Evolutionary conservation across 2,113 vertebrate genomes (phyloP).

Genomic region (Stigmatopora nigra): DNA sequence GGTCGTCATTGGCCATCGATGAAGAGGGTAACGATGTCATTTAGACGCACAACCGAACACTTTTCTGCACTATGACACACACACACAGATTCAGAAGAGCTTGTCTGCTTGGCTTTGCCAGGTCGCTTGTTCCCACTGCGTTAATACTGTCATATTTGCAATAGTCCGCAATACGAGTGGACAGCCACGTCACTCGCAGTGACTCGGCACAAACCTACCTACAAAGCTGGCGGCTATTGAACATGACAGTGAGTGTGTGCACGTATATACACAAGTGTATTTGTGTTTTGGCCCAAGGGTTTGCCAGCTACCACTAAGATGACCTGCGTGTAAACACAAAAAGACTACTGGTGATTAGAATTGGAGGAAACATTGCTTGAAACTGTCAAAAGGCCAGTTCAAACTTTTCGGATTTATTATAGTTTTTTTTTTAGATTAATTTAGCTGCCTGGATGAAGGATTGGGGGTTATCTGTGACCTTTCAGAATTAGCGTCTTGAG

Average conservation of each 20-base stretch:
- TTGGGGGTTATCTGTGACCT: background rate
- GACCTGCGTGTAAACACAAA: conserved; percentile 1
- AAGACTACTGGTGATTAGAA: conserved; percentile 7
- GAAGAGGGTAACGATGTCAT: background rate
- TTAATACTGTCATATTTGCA: conserved; percentile 28
- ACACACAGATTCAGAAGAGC: conserved; percentile 4
- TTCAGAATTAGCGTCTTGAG: background rate
- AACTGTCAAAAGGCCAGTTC: conserved; percentile 23
- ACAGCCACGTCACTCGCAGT: conserved; percentile 28
- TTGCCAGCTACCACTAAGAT: background rate
- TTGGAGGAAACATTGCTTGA: conserved; percentile 7
- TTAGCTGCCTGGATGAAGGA: background rate
- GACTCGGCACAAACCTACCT: conserved; percentile 26
- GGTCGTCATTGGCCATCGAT: background rate
- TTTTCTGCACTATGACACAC: background rate
- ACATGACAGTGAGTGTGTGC: conserved; percentile 29
- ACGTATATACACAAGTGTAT: background rate
- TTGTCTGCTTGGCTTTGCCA: conserved; percentile 24
- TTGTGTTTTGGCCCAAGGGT: background rate
- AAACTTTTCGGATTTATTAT: conserved; percentile 21
- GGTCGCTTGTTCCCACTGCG: background rate
- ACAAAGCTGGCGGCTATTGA: conserved; percentile 29
- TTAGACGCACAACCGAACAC: background rate
- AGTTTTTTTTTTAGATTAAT: background rate
- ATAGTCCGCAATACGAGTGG: conserved; percentile 13